Percentiles rank a stretch among this genome's conserved stretches.
Conservation (phyloP, 2,888 invertebrate genomes). For the Lepas anatifera region DNA sequence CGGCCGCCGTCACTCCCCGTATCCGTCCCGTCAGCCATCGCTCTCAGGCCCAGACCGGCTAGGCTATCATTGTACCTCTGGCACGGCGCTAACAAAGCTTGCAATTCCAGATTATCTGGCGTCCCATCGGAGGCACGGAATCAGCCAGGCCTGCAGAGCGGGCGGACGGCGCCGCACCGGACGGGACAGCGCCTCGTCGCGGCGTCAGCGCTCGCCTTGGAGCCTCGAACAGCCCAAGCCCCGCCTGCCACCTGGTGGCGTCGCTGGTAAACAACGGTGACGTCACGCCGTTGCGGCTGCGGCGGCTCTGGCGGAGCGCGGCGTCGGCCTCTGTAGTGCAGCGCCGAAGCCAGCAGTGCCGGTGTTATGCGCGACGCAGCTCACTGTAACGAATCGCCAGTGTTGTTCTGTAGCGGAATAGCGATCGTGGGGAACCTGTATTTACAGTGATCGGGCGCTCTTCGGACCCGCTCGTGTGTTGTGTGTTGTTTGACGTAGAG, state of each 20-base stretch:
- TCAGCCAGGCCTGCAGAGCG: background rate
- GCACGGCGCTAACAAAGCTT: background rate
- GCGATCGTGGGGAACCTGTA: background rate
- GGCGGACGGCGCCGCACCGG: too few relatives aligned
- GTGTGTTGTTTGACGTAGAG: background rate
- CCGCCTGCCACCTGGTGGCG: background rate
- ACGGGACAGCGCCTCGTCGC: too few relatives aligned
- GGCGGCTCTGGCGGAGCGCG: background rate
- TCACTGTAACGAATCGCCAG: background rate
- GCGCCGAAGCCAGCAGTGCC: background rate
- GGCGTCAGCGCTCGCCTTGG: too few relatives aligned
- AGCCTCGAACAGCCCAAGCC: too few relatives aligned
- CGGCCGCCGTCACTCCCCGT: too few relatives aligned
- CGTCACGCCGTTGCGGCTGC: background rate
- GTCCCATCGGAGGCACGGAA: background rate
- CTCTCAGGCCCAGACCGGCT: too few relatives aligned
- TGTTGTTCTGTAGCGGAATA: background rate
- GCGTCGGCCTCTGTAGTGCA: background rate
- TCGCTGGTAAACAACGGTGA: background rate
- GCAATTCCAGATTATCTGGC: constrained; percentile 5
- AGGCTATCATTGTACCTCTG: too few relatives aligned
- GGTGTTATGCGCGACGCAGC: too few relatives aligned
- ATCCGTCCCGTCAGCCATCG: too few relatives aligned
- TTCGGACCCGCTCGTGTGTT: background rate
- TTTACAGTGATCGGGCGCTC: background rate